phyloP scores from a whole-genome alignment of 2,113 vertebrate genomes.

The Pelobates fuscus region DNA sequence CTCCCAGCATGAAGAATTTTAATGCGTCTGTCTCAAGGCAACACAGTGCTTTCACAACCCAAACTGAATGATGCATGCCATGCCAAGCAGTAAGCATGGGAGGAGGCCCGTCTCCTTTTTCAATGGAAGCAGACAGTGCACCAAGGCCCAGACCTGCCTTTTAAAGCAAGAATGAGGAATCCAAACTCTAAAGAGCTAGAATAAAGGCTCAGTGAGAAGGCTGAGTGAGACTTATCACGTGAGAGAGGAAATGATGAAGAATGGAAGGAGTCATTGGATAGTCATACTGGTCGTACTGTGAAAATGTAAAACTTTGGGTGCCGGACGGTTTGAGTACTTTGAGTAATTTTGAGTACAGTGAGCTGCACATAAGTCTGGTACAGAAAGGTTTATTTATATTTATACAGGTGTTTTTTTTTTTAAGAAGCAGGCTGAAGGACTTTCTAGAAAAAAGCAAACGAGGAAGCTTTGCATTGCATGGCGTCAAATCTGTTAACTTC shows the following conservation, averaged over 20 bases:
- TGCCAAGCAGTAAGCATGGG: slow-evolving; percentile 44
- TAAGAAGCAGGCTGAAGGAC: neutral
- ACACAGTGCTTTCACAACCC: slow-evolving; percentile 50
- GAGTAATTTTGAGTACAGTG: neutral
- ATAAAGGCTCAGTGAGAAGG: neutral
- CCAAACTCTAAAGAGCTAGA: slow-evolving; percentile 44
- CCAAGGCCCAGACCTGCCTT: slow-evolving; percentile 52
- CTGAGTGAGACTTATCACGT: slow-evolving; percentile 4
- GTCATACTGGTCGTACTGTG: slow-evolving; percentile 6
- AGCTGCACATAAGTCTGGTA: neutral
- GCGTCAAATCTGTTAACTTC: neutral
- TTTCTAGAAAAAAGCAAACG: neutral
- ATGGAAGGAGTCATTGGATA: neutral
- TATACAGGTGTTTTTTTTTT: neutral
- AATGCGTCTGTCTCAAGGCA: slow-evolving; percentile 50
- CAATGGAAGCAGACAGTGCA: slow-evolving; percentile 51
- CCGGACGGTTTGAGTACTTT: neutral
- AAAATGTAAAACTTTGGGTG: neutral
- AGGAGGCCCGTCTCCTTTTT: slow-evolving; percentile 53
- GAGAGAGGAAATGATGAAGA: neutral
- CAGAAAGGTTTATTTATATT: neutral
- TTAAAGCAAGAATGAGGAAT: slow-evolving; percentile 48
- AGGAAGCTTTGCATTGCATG: neutral
- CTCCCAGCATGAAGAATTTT: slow-evolving; percentile 84
- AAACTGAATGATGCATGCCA: slow-evolving; percentile 56